Base-by-base conservation (phyloP, 2,113 vertebrate species). In the Apodemus sylvaticus region DNA sequence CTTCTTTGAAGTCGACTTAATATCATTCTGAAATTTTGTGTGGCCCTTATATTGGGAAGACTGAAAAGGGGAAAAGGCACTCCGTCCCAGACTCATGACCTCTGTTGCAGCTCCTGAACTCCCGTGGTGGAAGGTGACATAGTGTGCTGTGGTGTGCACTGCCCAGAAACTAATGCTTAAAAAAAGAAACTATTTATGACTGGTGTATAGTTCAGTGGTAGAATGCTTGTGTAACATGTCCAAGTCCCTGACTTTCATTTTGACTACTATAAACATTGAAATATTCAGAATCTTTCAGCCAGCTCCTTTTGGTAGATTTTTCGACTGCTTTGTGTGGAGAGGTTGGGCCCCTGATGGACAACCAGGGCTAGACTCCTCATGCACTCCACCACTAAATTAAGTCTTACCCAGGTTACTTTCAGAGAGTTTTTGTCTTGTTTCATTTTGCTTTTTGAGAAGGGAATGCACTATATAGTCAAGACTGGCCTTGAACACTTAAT, bases 11-110 rank as follows among this genome's bases (percentile, higher is more conserved):
- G 5, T 89, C 39, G 13, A 73, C 42, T 66, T 73, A 88, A n/a
- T 87, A 31, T 94, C 12, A 64, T 94, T 93, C 39, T 92, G 85
- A 96, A 94, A 90, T 83, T 87, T 79, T 2, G n/a, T 77, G 24
- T 3, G 73, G 22, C 51, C 53, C 39, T 94, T 60, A 94, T 74
- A 91, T 55, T 1, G 53, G 79, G 60, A 74, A 87, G 48, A 74
- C 39, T 93, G 39, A 92, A 74, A 97, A 10, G 31, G 31, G 31
- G 12, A 34, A 31, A 34, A 16, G 66, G 13, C 31, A 68, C 66
- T 68, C 39, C 29, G 13, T 24, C 79, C 79, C n/a, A 85, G 26
- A 14, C 82, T 85, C 24, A 42, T 17, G 24, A 64, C 14, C 39
- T 29, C n/a, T 64, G 58, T 45, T 64, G 29, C 8, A 64, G 10